Percentiles rank a stretch among this genome's conserved stretches.
These are phyloP conservation scores for Neocloeon triangulifer DNA, from an alignment of 1,140 invertebrate species.

Conservation along the genomic window DNA sequence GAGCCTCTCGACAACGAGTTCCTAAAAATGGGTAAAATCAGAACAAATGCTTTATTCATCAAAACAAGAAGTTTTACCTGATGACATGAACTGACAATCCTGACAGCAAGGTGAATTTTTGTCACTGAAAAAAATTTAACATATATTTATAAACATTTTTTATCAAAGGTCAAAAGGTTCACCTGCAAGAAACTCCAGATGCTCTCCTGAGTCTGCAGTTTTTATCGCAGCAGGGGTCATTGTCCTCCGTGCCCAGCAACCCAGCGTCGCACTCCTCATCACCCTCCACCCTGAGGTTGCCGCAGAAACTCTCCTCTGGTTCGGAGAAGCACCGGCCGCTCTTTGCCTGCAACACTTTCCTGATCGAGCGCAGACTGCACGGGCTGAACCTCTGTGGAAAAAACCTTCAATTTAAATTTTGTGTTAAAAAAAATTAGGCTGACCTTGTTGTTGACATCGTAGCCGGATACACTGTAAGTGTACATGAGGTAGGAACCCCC, in stretches of 20 bases:
- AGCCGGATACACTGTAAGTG: slow-evolving; percentile 90
- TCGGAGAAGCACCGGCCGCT: slow-evolving; percentile 80
- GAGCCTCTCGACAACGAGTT: slow-evolving; percentile 64
- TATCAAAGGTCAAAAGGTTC: slow-evolving; percentile 7
- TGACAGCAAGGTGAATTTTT: slow-evolving; percentile 88
- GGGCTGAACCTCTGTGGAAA: slow-evolving; percentile 67
- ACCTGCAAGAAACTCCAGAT: slow-evolving; percentile 67
- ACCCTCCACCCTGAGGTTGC: slow-evolving; percentile 77
- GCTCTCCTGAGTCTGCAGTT: slow-evolving; percentile 64
- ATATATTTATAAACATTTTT: slow-evolving; percentile 4
- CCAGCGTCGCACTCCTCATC: slow-evolving; percentile 90
- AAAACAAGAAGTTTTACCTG: no score
- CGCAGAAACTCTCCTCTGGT: slow-evolving; percentile 85
- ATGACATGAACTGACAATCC: slow-evolving; percentile 62
- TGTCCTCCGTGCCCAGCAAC: slow-evolving; percentile 73
- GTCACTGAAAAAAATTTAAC: slow-evolving; percentile 36
- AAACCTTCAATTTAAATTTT: slow-evolving; percentile 8
- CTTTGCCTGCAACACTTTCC: slow-evolving; percentile 79
- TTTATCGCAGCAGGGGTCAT: slow-evolving; percentile 78
- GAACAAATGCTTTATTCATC: no score
- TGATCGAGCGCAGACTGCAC: slow-evolving; percentile 76
- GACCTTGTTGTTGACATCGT: slow-evolving; percentile 92
- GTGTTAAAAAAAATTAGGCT: background rate
- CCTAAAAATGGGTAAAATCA: no score
- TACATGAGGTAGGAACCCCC: slow-evolving; percentile 96